A percentile compares a stretch with the other conserved stretches of the same genome.
These are phyloP conservation scores for Eutrigla gurnardus DNA, from an alignment of 2,797 vertebrate genomes.

Conservation along the genomic window DNA sequence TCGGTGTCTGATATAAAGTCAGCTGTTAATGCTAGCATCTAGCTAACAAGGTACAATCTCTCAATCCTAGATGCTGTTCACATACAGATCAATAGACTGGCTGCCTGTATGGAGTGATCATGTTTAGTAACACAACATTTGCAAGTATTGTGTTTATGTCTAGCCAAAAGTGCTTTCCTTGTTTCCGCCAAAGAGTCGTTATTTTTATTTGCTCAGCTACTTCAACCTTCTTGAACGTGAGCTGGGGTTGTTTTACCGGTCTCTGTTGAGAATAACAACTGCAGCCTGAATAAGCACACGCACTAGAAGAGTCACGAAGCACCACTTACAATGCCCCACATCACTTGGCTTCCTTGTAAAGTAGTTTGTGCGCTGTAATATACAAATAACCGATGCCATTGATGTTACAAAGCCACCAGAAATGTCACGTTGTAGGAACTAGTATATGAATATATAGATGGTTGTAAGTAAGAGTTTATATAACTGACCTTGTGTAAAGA, in stretches of 20 bases:
- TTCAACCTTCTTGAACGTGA: constrained; percentile 44
- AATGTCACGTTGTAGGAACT: constrained; percentile 24
- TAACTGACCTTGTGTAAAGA: constrained; percentile 27
- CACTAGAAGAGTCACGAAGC: constrained; percentile 4
- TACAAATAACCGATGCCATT: constrained; percentile 18
- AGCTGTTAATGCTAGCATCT: constrained; percentile 32
- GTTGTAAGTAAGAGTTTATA: neutral
- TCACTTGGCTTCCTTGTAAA: constrained; percentile 62
- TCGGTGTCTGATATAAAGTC: constrained; percentile 18
- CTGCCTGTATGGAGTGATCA: constrained; percentile 38
- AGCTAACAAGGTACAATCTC: constrained; percentile 13
- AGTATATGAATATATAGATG: neutral
- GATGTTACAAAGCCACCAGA: constrained; percentile 32
- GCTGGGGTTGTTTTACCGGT: constrained; percentile 38
- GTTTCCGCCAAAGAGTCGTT: constrained; percentile 74
- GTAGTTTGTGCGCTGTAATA: constrained; percentile 33
- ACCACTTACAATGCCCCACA: constrained; percentile 22
- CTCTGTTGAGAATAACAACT: constrained; percentile 26
- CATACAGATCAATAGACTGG: constrained; percentile 17
- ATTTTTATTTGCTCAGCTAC: constrained; percentile 53
- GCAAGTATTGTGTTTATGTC: constrained; percentile 51
- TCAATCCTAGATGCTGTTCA: constrained; percentile 20
- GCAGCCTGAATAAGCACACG: constrained; percentile 28
- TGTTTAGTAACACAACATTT: constrained; percentile 43
- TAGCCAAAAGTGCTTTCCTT: constrained; percentile 74